These are phyloP conservation scores for Chaetops frenatus DNA, from an alignment of 2,113 vertebrate genomes.

Conservation along the genomic window DNA sequence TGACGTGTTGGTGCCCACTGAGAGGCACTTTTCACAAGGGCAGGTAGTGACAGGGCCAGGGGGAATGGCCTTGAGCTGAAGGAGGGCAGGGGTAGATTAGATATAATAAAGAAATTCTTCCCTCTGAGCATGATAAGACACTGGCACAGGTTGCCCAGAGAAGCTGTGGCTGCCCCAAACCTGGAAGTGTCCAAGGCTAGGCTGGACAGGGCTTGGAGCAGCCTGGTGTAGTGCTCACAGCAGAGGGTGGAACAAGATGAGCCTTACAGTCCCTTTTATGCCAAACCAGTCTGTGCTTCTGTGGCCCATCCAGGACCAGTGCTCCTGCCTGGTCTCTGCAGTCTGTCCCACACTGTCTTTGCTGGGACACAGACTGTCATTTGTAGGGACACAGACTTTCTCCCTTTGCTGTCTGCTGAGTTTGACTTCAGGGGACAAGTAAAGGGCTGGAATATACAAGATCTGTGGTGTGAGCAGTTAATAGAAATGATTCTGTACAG, in stretches of 20 bases:
- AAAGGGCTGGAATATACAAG: background rate
- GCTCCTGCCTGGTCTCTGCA: background rate
- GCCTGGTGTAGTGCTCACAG: background rate
- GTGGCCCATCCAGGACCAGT: rapidly evolving
- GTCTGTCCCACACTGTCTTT: background rate
- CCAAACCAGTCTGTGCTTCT: background rate
- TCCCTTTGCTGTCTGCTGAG: background rate
- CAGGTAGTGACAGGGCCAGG: background rate
- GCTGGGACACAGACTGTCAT: background rate
- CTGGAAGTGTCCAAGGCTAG: background rate
- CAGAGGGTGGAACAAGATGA: background rate
- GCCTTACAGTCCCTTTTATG: background rate
- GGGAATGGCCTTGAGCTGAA: background rate
- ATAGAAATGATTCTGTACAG: background rate
- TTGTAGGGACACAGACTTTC: background rate
- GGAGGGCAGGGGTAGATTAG: background rate
- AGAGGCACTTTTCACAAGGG: background rate
- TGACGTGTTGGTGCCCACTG: background rate
- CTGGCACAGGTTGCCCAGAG: background rate
- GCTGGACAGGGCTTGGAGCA: background rate
- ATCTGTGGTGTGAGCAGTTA: background rate
- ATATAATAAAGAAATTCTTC: background rate
- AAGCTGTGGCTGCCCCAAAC: background rate
- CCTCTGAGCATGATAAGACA: background rate
- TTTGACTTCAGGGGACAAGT: background rate